A percentile compares a stretch with the other conserved stretches of the same genome.
phyloP scores from a whole-genome alignment of 2,797 vertebrate species.

The Acanthiza pusilla region DNA sequence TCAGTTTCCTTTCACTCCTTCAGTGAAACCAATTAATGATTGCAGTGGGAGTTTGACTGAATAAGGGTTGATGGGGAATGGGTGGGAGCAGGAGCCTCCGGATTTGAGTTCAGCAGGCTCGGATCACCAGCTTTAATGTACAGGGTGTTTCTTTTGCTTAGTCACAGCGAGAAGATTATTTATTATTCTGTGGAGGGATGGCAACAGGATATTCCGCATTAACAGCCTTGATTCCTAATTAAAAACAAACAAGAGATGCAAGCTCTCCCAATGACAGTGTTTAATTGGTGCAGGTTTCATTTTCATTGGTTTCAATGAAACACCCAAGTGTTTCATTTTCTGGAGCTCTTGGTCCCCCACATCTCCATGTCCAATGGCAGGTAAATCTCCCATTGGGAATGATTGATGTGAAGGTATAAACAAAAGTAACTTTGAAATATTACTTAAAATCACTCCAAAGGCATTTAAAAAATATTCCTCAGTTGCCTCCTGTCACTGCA shows the following conservation, averaged over 20 bases:
- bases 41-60: not conserved
- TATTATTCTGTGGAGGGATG: not conserved
- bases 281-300: not conserved
- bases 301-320: no score
- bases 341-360: not conserved
- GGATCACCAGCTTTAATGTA: not conserved
- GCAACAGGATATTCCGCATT: not conserved
- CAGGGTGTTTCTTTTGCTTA: not conserved
- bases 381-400: not conserved
- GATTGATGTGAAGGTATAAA: not conserved
- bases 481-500: not conserved
- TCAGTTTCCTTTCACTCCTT: not conserved
- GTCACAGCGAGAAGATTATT: not conserved
- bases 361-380: not conserved
- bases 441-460: not conserved
- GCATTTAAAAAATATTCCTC: not conserved
- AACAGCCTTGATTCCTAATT: not conserved
- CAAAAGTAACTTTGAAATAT: not conserved
- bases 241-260: not conserved
- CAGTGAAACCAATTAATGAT: not conserved
- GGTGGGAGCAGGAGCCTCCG: not conserved
- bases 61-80: not conserved
- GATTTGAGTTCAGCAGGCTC: not conserved
- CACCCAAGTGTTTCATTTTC: not conserved
- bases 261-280: not conserved